These are phyloP conservation scores for Elaphurus davidianus DNA, from an alignment of 2,113 vertebrate species.

Conservation along the genomic window DNA sequence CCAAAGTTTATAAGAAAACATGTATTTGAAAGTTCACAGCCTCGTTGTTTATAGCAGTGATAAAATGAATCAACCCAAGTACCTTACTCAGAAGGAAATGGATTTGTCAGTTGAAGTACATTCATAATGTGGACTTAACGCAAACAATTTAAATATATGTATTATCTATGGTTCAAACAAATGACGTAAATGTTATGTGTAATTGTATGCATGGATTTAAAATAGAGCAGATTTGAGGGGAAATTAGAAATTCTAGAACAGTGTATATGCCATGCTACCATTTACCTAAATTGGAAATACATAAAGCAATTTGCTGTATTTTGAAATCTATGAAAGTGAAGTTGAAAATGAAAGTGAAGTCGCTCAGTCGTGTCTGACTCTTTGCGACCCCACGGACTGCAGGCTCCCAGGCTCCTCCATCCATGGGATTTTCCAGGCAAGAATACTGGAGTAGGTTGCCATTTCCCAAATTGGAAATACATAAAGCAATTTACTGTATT, in stretches of 20 bases:
- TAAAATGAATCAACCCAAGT: neutral
- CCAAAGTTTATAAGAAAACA: neutral
- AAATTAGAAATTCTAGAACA: neutral
- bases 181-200: neutral
- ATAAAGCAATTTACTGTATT: neutral
- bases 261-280: neutral
- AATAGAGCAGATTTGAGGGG: neutral
- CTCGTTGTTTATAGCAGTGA: neutral
- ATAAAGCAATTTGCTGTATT: neutral
- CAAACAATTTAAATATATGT: neutral
- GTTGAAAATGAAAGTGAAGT: no score
- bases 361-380: no score
- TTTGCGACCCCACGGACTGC: no score
- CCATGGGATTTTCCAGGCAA: no score
- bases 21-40: neutral
- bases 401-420: no score
- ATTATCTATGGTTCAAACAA: neutral
- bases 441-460: no score
- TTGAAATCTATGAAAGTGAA: neutral
- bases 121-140: neutral
- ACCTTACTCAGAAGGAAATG: neutral
- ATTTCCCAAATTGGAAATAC: neutral
- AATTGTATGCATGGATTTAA: conserved; percentile 2
- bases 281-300: neutral
- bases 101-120: neutral